Base-by-base conservation (phyloP, 2,888 invertebrate genomes). In the Aproaerema taeniolella region DNA sequence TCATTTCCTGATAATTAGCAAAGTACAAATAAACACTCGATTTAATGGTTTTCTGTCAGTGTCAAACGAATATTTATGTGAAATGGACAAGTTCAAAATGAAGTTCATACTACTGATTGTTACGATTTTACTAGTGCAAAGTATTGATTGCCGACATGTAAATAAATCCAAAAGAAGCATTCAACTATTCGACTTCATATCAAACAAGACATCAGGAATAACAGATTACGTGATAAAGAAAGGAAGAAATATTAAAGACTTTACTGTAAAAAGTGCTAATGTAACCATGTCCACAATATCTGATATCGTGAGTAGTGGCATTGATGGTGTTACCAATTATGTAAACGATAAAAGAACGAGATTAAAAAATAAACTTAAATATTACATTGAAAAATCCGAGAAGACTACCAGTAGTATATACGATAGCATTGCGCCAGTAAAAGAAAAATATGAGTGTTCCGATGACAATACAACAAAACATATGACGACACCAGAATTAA, bases 401-500 rank as follows among this genome's bases (percentile, higher is more conserved):
- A 46, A 38, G 9, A 54, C 40, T 1, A 56, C 67, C 4, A 56
- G 57, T 7, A 54, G 56, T 24, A 42, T 81, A 11, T 78, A 77
- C 43, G 74, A 78, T 31, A 46, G 55, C 1, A 77, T 81, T 15
- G 77, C 72, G 15, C 77, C 81, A 0, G 46, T 56, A n/a, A 41
- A 48, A 25, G 42, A 55, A 10, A 50, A 60, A 14, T 55, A 62
- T 38, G 45, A 57, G 2, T 82, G 78, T 39, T 33, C 46, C 1
- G 63, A 67, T 26, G 64, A 78, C 1, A 75, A 82, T 41, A 81
- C 83, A 0, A 49, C 68, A 0, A 57, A 77, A n/a, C 61, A 50
- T 3, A 73, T 86, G 75, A 72, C 64, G 1, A 82, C 86, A 1
- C 76, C 81, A 1, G 83, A 87, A 39, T 52, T 87, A 12, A 74